These are phyloP conservation scores for Herpailurus yagouaroundi DNA, from an alignment of 2,113 vertebrate genomes.

Conservation along the genomic window DNA sequence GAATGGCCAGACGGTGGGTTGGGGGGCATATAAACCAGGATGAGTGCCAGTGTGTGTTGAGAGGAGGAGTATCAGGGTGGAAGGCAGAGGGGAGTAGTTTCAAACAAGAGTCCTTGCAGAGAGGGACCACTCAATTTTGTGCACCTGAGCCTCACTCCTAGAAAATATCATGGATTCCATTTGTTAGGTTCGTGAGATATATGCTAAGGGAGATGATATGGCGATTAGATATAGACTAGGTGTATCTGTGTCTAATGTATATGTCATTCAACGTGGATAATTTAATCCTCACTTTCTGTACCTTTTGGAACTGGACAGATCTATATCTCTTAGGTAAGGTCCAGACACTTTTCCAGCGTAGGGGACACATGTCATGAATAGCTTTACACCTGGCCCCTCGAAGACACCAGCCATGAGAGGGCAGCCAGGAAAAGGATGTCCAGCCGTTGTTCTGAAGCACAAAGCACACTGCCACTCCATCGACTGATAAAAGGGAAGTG, in stretches of 20 bases:
- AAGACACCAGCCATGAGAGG: background rate
- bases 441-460: background rate
- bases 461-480: background rate
- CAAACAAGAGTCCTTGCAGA: background rate
- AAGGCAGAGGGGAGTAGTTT: background rate
- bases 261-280: background rate
- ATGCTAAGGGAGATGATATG: background rate
- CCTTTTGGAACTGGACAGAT: background rate
- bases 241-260: background rate
- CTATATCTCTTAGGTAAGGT: background rate
- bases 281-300: background rate
- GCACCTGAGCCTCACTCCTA: background rate
- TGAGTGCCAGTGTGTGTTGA: background rate
- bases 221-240: background rate
- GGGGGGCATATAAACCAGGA: too few relatives aligned
- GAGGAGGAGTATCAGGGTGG: too few relatives aligned
- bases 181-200: background rate
- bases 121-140: background rate
- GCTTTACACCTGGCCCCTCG: background rate
- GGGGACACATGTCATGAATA: too few relatives aligned
- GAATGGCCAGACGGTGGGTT: fast-evolving
- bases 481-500: background rate
- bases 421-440: too few relatives aligned
- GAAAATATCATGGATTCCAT: too few relatives aligned
- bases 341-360: background rate